phyloP scores from a whole-genome alignment of 2,797 vertebrate species.

The Xenopus petersii region DNA sequence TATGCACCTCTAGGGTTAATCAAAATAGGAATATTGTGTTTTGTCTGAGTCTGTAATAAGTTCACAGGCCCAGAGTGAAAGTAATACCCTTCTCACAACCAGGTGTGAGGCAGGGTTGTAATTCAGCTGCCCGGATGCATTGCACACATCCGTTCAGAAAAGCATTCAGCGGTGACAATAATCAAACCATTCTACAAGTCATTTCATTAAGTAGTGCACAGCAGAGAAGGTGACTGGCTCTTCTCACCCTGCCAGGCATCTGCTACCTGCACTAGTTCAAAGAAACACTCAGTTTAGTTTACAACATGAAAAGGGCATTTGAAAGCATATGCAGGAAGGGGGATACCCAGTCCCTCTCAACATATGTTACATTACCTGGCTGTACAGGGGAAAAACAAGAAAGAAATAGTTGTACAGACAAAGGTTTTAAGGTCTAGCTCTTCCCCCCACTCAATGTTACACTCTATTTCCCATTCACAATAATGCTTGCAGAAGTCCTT shows the following conservation, averaged over 20 bases:
- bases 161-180: conserved; percentile 44
- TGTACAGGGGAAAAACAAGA: conserved; percentile 61
- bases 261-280: conserved; percentile 46
- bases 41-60: conserved; percentile 21
- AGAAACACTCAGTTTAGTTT: conserved; percentile 43
- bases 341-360: conserved; percentile 21
- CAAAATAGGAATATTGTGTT: conserved; percentile 22
- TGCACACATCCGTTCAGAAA: conserved; percentile 40
- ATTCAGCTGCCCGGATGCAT: conserved; percentile 45
- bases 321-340: conserved; percentile 26
- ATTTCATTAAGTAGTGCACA: conserved; percentile 45
- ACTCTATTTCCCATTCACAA: conserved; percentile 48
- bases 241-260: conserved; percentile 44
- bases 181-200: conserved; percentile 42
- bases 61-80: conserved; percentile 46
- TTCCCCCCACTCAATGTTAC: conserved; percentile 35
- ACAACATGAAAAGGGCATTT: conserved; percentile 45
- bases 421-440: conserved; percentile 42
- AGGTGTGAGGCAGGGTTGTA: conserved; percentile 47
- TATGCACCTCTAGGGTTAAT: conserved; percentile 56
- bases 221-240: conserved; percentile 36
- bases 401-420: conserved; percentile 45
- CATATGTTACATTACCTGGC: conserved; percentile 54
- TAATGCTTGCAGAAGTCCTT: conserved; percentile 35
- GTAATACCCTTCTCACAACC: conserved; percentile 36